Percentiles rank a stretch among this genome's conserved stretches.
phyloP scores from a whole-genome alignment of 1,140 invertebrate genomes.

The Pseudomyrmex sp. region DNA sequence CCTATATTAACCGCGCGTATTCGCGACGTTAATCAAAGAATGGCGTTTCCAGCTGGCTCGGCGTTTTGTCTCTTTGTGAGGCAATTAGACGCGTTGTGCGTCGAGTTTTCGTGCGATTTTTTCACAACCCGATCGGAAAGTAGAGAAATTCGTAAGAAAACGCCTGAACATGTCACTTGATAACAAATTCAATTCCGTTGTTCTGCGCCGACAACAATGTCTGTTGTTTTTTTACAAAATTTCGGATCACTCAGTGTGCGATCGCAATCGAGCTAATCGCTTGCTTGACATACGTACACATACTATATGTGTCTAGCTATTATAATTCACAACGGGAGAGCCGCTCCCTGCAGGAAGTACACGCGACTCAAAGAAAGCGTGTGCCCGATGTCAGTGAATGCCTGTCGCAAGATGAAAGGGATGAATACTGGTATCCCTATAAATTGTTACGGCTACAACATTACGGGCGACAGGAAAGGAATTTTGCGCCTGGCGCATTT shows the following conservation, averaged over 20 bases:
- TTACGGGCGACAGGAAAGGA: constrained; percentile 20
- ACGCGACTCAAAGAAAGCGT: constrained; percentile 48
- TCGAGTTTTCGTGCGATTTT: constrained; percentile 27
- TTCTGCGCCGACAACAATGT: background rate
- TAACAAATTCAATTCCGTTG: background rate
- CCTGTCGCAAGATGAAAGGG: constrained; percentile 50
- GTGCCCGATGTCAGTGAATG: constrained; percentile 44
- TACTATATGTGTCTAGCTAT: constrained; percentile 1
- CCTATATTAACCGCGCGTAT: constrained; percentile 35
- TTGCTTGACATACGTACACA: background rate
- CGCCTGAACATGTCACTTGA: background rate
- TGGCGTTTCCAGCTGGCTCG: constrained; percentile 44
- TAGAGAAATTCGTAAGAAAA: background rate
- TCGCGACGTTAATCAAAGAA: constrained; percentile 59
- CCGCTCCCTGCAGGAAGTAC: constrained; percentile 56
- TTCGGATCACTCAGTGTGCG: background rate
- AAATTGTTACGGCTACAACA: constrained; percentile 35
- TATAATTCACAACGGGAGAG: constrained; percentile 53
- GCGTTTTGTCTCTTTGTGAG: constrained; percentile 47
- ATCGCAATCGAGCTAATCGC: constrained; percentile 25
- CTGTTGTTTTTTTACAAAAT: background rate
- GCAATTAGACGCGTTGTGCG: constrained; percentile 53
- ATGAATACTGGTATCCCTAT: constrained; percentile 57
- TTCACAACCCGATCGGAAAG: constrained; percentile 19
- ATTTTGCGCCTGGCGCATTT: constrained; percentile 22